Conservation (phyloP, 2,113 vertebrate genomes). For the Fulica atra region DNA sequence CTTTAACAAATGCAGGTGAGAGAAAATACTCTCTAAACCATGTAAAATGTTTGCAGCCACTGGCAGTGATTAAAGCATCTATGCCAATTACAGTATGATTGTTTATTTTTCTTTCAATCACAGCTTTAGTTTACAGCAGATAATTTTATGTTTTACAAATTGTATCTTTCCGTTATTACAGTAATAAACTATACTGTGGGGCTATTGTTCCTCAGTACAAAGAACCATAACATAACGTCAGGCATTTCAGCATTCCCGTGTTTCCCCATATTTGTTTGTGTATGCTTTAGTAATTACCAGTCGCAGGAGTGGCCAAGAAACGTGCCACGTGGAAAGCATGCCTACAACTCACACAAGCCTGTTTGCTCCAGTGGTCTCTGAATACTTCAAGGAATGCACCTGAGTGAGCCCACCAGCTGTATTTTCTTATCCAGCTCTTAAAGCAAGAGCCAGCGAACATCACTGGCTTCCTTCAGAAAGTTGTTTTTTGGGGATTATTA, state of each 20-base stretch:
- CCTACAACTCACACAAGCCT: background rate
- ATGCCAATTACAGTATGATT: background rate
- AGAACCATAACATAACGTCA: background rate
- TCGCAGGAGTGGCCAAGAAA: background rate
- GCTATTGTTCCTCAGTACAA: background rate
- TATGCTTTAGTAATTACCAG: background rate
- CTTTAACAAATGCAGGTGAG: background rate
- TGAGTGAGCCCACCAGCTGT: background rate
- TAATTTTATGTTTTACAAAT: constrained; percentile 13
- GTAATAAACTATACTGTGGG: background rate
- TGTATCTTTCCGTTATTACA: background rate
- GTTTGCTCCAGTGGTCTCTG: background rate
- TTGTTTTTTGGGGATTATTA: background rate
- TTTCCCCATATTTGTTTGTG: constrained; percentile 11
- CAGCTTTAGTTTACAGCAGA: background rate
- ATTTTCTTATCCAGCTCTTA: background rate
- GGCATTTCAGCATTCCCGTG: background rate
- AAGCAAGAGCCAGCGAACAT: background rate
- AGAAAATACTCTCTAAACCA: background rate
- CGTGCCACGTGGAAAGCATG: background rate
- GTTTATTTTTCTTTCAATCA: constrained; percentile 17
- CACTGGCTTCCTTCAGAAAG: background rate
- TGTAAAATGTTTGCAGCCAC: background rate
- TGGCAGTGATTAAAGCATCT: background rate
- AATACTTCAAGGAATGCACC: background rate